phyloP scores from a whole-genome alignment of 2,797 vertebrate genomes.

The Salmo trutta region DNA sequence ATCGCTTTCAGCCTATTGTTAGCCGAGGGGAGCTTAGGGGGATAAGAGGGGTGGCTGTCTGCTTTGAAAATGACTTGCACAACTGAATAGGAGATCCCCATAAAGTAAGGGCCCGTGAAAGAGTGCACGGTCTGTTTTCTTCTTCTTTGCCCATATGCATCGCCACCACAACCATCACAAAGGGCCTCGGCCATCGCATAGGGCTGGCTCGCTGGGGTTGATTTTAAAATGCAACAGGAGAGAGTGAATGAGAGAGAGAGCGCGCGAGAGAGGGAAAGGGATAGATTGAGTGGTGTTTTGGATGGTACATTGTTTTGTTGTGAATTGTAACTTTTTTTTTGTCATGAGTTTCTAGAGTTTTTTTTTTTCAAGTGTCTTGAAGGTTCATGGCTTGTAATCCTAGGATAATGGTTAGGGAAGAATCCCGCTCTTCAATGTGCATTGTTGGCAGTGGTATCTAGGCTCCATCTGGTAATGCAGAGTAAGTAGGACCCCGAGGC shows the following conservation, averaged over 20 bases:
- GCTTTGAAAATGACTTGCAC: constrained; percentile 97
- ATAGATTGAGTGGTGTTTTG: constrained; percentile 39
- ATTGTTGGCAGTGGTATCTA: not conserved
- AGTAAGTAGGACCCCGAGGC: not conserved
- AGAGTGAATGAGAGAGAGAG: constrained; percentile 47
- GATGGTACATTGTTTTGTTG: not conserved
- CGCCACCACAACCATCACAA: constrained; percentile 70
- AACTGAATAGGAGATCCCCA: constrained; percentile 93
- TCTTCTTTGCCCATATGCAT: constrained; percentile 35
- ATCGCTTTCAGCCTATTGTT: constrained; percentile 99
- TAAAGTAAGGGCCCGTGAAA: constrained; percentile 84
- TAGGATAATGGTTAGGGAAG: constrained; percentile 40
- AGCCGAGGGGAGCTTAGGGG: constrained; percentile 91
- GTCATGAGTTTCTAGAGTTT: constrained; percentile 47
- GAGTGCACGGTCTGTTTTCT: constrained; percentile 78
- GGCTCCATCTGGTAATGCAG: not conserved
- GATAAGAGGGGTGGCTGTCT: constrained; percentile 93
- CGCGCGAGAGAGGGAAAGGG: constrained; percentile 72
- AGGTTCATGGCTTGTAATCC: constrained; percentile 48
- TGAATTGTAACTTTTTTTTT: constrained; percentile 33
- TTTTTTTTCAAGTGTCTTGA: constrained; percentile 47
- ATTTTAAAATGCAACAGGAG: constrained; percentile 48
- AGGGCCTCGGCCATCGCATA: constrained; percentile 68
- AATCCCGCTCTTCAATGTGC: constrained; percentile 6
- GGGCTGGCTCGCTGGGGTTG: constrained; percentile 32